Evolutionary conservation across 1,140 invertebrate genomes (phyloP).

Genomic region (Ceratina japonica): DNA sequence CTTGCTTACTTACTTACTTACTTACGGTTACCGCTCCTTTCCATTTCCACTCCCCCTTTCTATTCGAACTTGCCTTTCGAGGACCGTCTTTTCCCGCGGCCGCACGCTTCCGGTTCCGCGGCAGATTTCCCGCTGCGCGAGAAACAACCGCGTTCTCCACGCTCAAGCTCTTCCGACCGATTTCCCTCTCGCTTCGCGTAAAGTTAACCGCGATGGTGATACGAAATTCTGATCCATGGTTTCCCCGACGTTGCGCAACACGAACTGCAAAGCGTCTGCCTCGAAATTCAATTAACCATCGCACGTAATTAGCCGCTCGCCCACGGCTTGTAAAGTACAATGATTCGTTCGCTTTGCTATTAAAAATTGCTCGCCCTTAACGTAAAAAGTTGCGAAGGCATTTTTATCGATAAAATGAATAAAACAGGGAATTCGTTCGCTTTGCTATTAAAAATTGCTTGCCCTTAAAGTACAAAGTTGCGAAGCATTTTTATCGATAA

Average conservation of each 20-base stretch:
- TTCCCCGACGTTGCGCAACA: background rate
- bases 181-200: slow-evolving; percentile 14
- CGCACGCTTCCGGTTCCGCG: slow-evolving; percentile 48
- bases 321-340: too few species aligned
- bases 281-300: too few species aligned
- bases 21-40: slow-evolving; percentile 20
- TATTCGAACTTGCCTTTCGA: slow-evolving; percentile 25
- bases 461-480: too few species aligned
- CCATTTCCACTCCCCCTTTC: slow-evolving; percentile 46
- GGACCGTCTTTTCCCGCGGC: background rate
- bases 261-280: background rate
- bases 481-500: too few species aligned
- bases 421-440: too few species aligned
- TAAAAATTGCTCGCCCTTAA: too few species aligned
- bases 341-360: too few species aligned
- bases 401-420: too few species aligned
- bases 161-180: background rate
- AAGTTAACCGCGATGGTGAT: background rate
- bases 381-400: too few species aligned
- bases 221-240: background rate
- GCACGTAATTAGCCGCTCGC: too few species aligned
- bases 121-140: slow-evolving; percentile 35
- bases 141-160: background rate
- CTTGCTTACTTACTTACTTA: too few species aligned
- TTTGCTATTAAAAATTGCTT: too few species aligned